Conservation (phyloP, 1,140 invertebrate genomes). For the Bombus impatiens region DNA sequence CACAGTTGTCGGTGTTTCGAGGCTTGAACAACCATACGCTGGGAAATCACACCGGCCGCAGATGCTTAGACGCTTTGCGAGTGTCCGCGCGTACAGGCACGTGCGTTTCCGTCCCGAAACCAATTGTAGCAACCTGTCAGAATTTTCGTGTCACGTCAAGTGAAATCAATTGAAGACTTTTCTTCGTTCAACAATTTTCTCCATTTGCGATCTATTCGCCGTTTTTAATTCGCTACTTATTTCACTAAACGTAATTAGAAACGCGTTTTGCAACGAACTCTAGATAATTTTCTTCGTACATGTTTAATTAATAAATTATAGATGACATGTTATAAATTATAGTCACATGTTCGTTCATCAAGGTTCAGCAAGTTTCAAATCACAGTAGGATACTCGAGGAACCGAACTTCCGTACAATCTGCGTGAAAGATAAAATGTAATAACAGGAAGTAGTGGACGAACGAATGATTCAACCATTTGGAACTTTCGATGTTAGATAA, state of each 20-base stretch:
- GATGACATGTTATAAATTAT: too few relatives aligned
- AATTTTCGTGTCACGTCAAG: not conserved
- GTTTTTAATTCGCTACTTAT: not conserved
- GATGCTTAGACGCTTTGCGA: slow-evolving; percentile 30
- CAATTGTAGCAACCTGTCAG: not conserved
- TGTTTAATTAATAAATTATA: too few relatives aligned
- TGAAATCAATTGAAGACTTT: not conserved
- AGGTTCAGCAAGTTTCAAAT: not conserved
- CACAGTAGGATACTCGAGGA: not conserved
- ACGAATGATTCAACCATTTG: not conserved
- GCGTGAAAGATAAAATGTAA: not conserved
- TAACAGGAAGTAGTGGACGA: not conserved
- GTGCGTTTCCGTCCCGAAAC: slow-evolving; percentile 25
- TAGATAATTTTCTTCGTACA: not conserved
- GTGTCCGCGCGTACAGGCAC: slow-evolving; percentile 41
- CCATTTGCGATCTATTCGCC: too few relatives aligned
- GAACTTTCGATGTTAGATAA: not conserved
- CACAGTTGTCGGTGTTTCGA: slow-evolving; percentile 60
- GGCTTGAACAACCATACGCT: slow-evolving; percentile 30
- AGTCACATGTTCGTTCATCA: not conserved
- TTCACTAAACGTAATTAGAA: not conserved
- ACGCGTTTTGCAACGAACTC: not conserved
- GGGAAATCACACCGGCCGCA: slow-evolving; percentile 42
- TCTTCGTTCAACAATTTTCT: not conserved
- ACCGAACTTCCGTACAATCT: not conserved